phyloP scores from a whole-genome alignment of 1,140 invertebrate genomes.

The Pemphigus obesinymphae region DNA sequence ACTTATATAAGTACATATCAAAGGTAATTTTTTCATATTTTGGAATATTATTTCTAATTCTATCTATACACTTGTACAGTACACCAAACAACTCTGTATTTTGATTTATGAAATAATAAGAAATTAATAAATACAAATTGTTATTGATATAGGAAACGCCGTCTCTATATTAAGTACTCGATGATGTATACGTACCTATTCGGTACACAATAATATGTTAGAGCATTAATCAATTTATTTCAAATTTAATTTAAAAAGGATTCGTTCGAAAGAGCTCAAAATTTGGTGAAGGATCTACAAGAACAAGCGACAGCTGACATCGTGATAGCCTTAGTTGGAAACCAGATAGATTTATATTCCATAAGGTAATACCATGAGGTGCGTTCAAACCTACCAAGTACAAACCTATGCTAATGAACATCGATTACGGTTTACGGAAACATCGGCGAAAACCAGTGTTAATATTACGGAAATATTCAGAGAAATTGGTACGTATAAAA shows the following conservation, averaged over 20 bases:
- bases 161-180: no score
- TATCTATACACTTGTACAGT: no score
- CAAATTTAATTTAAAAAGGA: slow-evolving; percentile 69
- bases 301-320: slow-evolving; percentile 96
- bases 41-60: no score
- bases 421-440: slow-evolving; percentile 99
- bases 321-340: slow-evolving; percentile 96
- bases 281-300: slow-evolving; percentile 99
- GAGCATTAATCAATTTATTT: no score
- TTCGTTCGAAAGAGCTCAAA: slow-evolving; percentile 97
- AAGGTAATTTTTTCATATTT: no score
- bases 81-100: no score
- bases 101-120: no score
- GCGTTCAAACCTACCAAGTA: slow-evolving; percentile 97
- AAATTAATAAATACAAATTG: no score
- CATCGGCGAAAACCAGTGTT: slow-evolving; percentile 98
- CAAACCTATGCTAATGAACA: slow-evolving; percentile 98
- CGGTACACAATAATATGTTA: no score
- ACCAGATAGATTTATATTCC: slow-evolving; percentile 98
- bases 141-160: no score
- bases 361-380: slow-evolving; percentile 82
- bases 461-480: slow-evolving; percentile 99
- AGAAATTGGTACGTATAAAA: slow-evolving; percentile 84
- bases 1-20: no score
- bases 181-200: no score